Conservation (phyloP, 1,140 invertebrate genomes). For the Ceratosolen fusciceps region DNA sequence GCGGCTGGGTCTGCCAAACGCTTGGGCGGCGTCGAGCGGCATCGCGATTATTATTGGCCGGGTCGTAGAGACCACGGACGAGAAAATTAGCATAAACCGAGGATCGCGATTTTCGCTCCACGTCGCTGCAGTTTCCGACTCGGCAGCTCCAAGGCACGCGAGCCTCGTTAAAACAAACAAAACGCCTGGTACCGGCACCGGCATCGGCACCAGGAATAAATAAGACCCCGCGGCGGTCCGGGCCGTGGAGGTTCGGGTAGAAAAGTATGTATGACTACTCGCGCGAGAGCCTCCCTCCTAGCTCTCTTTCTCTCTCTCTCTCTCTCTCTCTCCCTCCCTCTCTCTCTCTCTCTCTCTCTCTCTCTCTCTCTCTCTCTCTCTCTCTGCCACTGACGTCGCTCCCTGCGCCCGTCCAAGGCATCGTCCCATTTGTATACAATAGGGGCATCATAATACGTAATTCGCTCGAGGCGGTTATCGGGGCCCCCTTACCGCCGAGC, state of each 20-base stretch:
- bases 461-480: conserved; percentile 64
- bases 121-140: conserved; percentile 27
- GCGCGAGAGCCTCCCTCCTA: not conserved
- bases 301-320: conserved; percentile 19
- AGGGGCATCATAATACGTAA: conserved; percentile 68
- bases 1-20: not conserved
- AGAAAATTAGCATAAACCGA: conserved; percentile 35
- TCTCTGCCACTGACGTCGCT: not conserved
- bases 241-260: not conserved
- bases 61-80: not conserved
- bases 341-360: not conserved
- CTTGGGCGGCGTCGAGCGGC: conserved; percentile 2
- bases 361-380: not conserved
- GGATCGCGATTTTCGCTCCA: conserved; percentile 35
- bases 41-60: conserved; percentile 41
- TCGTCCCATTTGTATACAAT: conserved; percentile 68
- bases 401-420: not conserved
- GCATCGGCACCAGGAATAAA: conserved; percentile 32
- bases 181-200: not conserved
- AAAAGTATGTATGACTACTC: not conserved
- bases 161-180: conserved; percentile 45
- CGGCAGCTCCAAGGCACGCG: conserved; percentile 39
- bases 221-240: not conserved
- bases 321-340: conserved; percentile 9
- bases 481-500: conserved; percentile 53